phyloP scores from a whole-genome alignment of 2,888 invertebrate species.

The Drosophila prostipennis region DNA sequence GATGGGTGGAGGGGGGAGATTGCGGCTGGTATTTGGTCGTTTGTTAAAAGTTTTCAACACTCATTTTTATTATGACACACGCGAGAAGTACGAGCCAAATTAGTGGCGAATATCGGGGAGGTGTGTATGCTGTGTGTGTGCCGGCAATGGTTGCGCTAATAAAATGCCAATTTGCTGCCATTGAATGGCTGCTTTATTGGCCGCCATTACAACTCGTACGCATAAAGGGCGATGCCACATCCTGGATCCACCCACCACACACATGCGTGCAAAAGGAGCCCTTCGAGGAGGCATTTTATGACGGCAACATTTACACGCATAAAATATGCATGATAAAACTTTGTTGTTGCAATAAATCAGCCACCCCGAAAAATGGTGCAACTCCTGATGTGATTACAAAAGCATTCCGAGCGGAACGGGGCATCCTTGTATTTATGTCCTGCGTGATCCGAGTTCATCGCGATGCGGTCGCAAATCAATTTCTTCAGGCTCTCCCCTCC shows the following conservation, averaged over 20 bases:
- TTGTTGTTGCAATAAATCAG: slow-evolving; percentile 79
- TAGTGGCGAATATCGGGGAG: slow-evolving; percentile 40
- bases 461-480: slow-evolving; percentile 33
- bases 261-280: slow-evolving; percentile 30
- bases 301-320: slow-evolving; percentile 79
- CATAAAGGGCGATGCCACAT: slow-evolving; percentile 63
- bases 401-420: slow-evolving; percentile 70
- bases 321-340: slow-evolving; percentile 81
- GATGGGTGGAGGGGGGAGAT: slow-evolving; percentile 20
- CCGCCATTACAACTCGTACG: slow-evolving; percentile 77
- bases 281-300: slow-evolving; percentile 71
- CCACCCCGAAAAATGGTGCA: slow-evolving; percentile 47
- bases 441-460: slow-evolving; percentile 62
- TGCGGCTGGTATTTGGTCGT: slow-evolving; percentile 71
- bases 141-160: slow-evolving; percentile 55
- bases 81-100: slow-evolving; percentile 57
- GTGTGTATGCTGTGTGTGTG: background rate
- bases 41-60: slow-evolving; percentile 77
- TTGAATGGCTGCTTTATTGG: slow-evolving; percentile 76
- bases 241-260: slow-evolving; percentile 45
- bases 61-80: slow-evolving; percentile 78
- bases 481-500: background rate
- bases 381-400: slow-evolving; percentile 75
- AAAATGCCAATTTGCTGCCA: slow-evolving; percentile 78
- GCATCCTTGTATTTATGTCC: slow-evolving; percentile 53